Conservation (phyloP, 2,888 invertebrate genomes). For the Coronaproctus castanopsis region DNA sequence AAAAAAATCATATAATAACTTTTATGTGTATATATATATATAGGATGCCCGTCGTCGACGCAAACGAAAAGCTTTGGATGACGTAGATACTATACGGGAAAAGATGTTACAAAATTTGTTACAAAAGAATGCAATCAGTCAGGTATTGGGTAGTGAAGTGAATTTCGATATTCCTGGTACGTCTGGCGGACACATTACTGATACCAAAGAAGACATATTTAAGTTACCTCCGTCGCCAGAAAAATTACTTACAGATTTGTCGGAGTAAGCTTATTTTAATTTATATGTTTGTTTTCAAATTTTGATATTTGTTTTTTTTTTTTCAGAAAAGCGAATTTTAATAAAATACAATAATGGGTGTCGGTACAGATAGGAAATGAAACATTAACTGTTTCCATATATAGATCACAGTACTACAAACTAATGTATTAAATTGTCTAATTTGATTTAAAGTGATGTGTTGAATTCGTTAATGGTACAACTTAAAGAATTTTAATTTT, state of each 20-base stretch:
- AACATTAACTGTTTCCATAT: too few species aligned
- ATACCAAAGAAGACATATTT: constrained; percentile 31
- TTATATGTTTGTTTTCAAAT: not conserved
- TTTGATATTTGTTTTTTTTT: not conserved
- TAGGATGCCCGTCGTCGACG: constrained; percentile 55
- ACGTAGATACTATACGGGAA: constrained; percentile 50
- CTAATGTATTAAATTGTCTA: too few species aligned
- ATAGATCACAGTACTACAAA: too few species aligned
- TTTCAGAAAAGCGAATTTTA: too few species aligned
- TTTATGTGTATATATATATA: too few species aligned
- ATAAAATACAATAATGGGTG: too few species aligned
- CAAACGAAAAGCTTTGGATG: constrained; percentile 45
- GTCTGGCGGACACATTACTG: constrained; percentile 1
- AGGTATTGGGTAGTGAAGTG: constrained; percentile 18
- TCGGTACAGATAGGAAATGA: too few species aligned
- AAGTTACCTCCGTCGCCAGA: constrained; percentile 34
- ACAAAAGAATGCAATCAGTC: constrained; percentile 50
- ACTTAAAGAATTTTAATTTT: too few species aligned
- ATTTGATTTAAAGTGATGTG: too few species aligned
- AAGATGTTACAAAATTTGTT: constrained; percentile 50
- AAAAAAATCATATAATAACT: too few species aligned
- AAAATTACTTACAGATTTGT: not conserved
- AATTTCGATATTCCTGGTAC: constrained; percentile 11
- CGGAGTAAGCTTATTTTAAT: not conserved
- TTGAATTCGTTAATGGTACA: too few species aligned